Percentiles rank a stretch among this genome's conserved stretches.
Conservation (phyloP, 2,888 invertebrate genomes). For the Tolmerus cingulatus region DNA sequence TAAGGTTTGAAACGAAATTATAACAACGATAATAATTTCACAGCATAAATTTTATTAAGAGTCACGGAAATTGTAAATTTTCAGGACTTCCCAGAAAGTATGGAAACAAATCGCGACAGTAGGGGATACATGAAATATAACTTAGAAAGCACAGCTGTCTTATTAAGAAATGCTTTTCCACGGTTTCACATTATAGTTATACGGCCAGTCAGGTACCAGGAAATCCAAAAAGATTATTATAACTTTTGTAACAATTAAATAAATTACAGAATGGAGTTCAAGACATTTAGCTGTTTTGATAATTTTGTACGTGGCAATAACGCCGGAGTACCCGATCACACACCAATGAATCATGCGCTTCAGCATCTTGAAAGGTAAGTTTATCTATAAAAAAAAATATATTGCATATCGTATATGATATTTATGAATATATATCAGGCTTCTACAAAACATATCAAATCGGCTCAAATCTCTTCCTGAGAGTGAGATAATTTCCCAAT, state of each 20-base stretch:
- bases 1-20: too few species aligned
- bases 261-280: conserved; percentile 75
- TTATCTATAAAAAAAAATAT: background rate
- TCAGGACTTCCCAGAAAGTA: conserved; percentile 84
- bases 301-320: conserved; percentile 86
- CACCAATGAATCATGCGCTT: conserved; percentile 75
- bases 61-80: background rate
- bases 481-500: conserved; percentile 66
- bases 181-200: conserved; percentile 76
- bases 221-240: background rate
- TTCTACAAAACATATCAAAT: conserved; percentile 68
- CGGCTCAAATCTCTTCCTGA: conserved; percentile 68
- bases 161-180: conserved; percentile 76
- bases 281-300: conserved; percentile 86
- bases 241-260: background rate
- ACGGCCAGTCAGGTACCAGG: conserved; percentile 73
- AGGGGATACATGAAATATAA: conserved; percentile 81
- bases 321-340: conserved; percentile 83
- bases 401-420: background rate
- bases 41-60: background rate
- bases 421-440: conserved; percentile 55
- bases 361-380: conserved; percentile 74
- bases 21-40: too few species aligned
- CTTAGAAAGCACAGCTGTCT: conserved; percentile 77
- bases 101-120: conserved; percentile 80